Evolutionary conservation across 2,797 vertebrate genomes (phyloP).

Genomic region (Micrastur ruficollis): DNA sequence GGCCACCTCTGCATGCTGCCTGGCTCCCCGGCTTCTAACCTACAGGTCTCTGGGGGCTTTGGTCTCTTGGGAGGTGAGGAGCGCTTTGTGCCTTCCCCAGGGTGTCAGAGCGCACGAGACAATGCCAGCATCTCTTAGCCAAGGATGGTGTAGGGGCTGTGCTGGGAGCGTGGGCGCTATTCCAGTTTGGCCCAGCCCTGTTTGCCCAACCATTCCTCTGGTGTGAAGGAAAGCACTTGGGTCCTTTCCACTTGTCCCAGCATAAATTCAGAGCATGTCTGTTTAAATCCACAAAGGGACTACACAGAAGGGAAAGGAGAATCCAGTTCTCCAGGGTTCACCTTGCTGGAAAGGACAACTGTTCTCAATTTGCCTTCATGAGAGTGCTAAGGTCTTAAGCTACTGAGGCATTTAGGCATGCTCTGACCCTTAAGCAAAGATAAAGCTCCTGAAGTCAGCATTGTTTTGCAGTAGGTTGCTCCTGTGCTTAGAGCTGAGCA

Average conservation of each 20-base stretch:
- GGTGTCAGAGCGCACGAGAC: accelerated
- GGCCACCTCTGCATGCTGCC: not conserved
- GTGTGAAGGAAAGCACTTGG: not conserved
- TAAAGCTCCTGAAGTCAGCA: not conserved
- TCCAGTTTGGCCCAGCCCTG: not conserved
- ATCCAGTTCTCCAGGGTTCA: not conserved
- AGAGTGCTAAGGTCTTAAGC: not conserved
- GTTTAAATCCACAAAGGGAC: not conserved
- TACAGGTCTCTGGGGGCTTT: not conserved
- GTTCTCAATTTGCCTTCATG: not conserved
- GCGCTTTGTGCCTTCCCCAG: accelerated
- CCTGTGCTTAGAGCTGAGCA: not conserved
- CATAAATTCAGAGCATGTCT: not conserved
- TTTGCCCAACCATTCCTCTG: not conserved
- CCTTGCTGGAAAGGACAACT: not conserved
- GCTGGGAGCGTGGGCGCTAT: accelerated
- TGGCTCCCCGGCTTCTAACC: not conserved
- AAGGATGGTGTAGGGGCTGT: not conserved
- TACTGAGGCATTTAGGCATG: not conserved
- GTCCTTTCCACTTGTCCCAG: not conserved
- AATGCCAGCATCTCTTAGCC: not conserved
- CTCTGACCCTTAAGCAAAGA: conserved; percentile 39
- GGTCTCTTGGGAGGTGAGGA: not conserved
- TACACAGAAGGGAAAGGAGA: not conserved
- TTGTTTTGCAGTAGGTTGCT: not conserved